Evolutionary conservation across 1,140 invertebrate species (phyloP).

Genomic region (Arctopsyche grandis): DNA sequence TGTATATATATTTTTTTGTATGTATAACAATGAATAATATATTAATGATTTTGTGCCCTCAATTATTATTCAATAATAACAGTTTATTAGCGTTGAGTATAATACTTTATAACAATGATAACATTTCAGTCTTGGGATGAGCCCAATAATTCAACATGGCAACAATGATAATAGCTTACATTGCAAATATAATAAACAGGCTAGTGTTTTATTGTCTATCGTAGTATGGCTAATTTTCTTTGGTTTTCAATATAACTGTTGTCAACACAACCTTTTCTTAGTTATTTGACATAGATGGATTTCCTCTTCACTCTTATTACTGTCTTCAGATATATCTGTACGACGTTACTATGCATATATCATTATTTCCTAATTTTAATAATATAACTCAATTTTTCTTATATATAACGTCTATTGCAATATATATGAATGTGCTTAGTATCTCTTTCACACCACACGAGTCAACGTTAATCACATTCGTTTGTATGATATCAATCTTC

Average conservation of each 20-base stretch:
- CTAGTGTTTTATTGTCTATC: constrained; percentile 52
- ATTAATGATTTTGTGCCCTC: constrained; percentile 50
- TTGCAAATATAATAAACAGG: constrained; percentile 48
- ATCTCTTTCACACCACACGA: neutral
- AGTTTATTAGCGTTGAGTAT: constrained; percentile 40
- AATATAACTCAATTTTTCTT: no score
- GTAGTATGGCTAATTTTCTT: constrained; percentile 53
- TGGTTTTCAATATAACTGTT: constrained; percentile 46
- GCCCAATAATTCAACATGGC: constrained; percentile 51
- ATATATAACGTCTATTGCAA: no score
- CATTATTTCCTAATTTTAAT: no score
- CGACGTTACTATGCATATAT: no score
- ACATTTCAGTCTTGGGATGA: constrained; percentile 52
- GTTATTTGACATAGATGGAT: neutral
- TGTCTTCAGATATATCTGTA: neutral
- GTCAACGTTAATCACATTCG: neutral
- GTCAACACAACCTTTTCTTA: constrained; percentile 38
- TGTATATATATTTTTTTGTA: constrained; percentile 19
- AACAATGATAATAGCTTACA: constrained; percentile 42
- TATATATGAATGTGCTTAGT: no score
- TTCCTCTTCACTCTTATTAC: neutral
- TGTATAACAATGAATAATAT: constrained; percentile 40
- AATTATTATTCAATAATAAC: constrained; percentile 41
- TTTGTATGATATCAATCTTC: neutral
- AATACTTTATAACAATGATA: constrained; percentile 52